Base-by-base conservation (phyloP, 2,797 vertebrate species). In the Phrynocephalus vlangalii region DNA sequence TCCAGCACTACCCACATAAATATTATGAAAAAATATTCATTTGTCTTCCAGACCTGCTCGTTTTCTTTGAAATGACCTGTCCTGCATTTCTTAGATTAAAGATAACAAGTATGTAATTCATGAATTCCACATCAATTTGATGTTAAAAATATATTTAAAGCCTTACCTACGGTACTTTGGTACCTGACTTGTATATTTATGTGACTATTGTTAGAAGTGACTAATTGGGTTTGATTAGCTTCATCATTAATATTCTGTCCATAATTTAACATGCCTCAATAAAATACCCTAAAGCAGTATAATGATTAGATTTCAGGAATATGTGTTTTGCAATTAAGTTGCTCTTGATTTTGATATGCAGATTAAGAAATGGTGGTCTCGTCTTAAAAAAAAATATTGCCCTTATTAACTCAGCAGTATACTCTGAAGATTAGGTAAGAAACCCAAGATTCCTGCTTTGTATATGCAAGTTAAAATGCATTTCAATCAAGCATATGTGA, bases 261-360 rank as follows among this genome's bases (percentile, higher is more conserved):
- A 97, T 97, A 97, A 97, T 97, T 97, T 97, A 97, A 96, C 97
- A 96, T 96, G 96, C 97, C 97, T 97, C 97, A 97, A 97, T 97
- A 97, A 97, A 97, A 97, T 97, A 97, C 97, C 97, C 96, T 97
- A 97, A 97, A 97, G 97, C 97, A 96, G 97, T 97, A 96, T 97
- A 97, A 97, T 97, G 97, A 97, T 97, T 97, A 97, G 97, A 97
- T 97, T 97, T 97, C 97, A 97, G 97, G 97, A 97, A 97, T 97
- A 97, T 97, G 97, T 97, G 97, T 97, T 97, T 97, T 97, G 97
- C 97, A 97, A 97, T 97, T 97, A 97, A 97, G 97, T 97, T 97
- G 96, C 95, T 97, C 97, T 97, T 97, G 97, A 97, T 97, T 97
- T 97, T 97, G 97, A 97, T 97, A 97, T 97, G 97, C 97, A 97